Evolutionary conservation across 2,113 vertebrate species (phyloP), one percentile per base, ranked within the genome.

Genomic region (Chelonoidis abingdonii): DNA sequence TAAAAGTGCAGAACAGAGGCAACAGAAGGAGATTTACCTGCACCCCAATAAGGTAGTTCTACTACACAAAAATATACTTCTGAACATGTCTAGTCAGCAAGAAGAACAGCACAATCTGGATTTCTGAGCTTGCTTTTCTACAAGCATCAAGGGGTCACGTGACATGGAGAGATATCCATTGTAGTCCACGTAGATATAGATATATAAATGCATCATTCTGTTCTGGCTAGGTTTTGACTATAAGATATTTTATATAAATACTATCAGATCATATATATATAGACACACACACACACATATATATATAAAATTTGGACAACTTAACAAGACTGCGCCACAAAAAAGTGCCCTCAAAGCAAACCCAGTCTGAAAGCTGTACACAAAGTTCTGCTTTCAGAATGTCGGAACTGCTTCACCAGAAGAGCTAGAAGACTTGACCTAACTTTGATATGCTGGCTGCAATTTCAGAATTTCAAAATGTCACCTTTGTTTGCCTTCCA

Each of bases 341-440:
- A 75, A 75, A 75, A 75, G 10, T 2, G 2, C 38, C 38, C 22
- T 25, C 72, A 75, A 44, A 24, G 72, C 21, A 75, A 44, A 22
- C 21, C n/a, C 22, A 9, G n/a, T 65, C 31, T 65, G 31, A 35
- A 65, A 35, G 62, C 14, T 65, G 62, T 65, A 22, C 5, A 41
- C 72, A 44, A 75, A 22, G 72, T 13, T 38, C 16, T 72, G n/a
- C 72, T 44, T 75, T 75, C 72, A 75, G 38, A 1, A 1, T 38
- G 62, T 21, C 80, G 31, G 1, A 3, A 44, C 29, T 0, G 1
- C 82, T 1, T 59, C 3, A 0, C 35, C 8, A 79, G 12, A 38
- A 57, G 87, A 62, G 44, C 47, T 44, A 1, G 2, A 84, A 76
- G 38, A 44, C 72, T 38, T 76, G 38, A 44, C 72, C 24, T 76